Percentiles rank a stretch among this genome's conserved stretches.
These are phyloP conservation scores for Heliconius nattereri DNA, from an alignment of 1,140 invertebrate species.

Conservation along the genomic window DNA sequence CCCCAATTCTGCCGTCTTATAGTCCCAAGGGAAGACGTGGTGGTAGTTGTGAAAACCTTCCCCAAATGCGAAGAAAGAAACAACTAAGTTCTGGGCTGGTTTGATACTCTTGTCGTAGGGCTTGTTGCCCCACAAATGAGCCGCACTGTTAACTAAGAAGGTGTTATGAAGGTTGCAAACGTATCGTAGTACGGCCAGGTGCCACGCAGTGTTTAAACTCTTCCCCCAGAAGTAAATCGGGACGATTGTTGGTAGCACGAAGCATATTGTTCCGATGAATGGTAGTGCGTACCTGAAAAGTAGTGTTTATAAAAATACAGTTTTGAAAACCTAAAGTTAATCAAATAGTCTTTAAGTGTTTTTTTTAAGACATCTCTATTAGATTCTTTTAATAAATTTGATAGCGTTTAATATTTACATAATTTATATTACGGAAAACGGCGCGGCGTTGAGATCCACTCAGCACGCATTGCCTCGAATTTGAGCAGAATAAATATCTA, in stretches of 20 bases:
- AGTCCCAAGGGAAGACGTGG: slow-evolving; percentile 79
- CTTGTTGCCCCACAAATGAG: slow-evolving; percentile 49
- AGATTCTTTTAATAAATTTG: no score
- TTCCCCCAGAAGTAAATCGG: slow-evolving; percentile 51
- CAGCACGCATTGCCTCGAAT: no score
- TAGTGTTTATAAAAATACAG: slow-evolving; percentile 11
- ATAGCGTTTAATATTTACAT: no score
- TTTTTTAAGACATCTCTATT: no score
- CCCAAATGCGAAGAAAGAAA: slow-evolving; percentile 40
- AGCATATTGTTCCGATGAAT: slow-evolving; percentile 46
- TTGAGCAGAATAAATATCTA: background rate
- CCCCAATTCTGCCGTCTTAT: slow-evolving; percentile 85
- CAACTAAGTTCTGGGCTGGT: slow-evolving; percentile 29
- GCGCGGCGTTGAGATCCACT: no score
- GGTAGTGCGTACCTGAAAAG: slow-evolving; percentile 47
- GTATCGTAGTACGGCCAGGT: slow-evolving; percentile 41
- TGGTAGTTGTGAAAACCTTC: slow-evolving; percentile 55
- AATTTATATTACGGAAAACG: no score
- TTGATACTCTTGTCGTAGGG: slow-evolving; percentile 48
- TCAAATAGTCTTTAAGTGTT: no score
- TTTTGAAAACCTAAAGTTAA: background rate
- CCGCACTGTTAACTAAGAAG: slow-evolving; percentile 48
- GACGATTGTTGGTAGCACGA: slow-evolving; percentile 49
- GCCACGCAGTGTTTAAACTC: slow-evolving; percentile 42
- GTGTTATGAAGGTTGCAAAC: slow-evolving; percentile 40